Evolutionary conservation across 2,797 vertebrate species (phyloP), one percentile per base, ranked within the genome.

Genomic region (Sebastes miniatus): DNA sequence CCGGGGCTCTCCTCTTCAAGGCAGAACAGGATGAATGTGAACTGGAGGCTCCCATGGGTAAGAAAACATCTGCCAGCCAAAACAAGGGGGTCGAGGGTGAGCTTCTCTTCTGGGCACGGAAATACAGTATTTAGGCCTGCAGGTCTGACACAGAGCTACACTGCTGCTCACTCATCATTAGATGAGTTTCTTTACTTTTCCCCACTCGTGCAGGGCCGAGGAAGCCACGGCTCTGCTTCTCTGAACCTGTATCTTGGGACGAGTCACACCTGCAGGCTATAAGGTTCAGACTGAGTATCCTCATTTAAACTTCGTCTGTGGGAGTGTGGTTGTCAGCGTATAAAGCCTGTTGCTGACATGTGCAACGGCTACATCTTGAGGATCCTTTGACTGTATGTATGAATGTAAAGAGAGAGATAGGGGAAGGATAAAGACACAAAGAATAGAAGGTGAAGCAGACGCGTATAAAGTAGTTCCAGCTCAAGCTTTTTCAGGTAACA

Each of bases 1-100:
- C 79, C 0, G 67, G 80, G 72, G 62, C 81, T 86, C 73, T 87
- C 27, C 77, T 91, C 77, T 89, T 67, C 22, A 27, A 83, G 80
- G 87, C 78, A 76, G 69, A 86, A 62, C 73, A 83, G 79, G 80
- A 88, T 81, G 73, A 89, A 90, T 81, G 83, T 85, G 77, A 87
- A 86, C 70, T 27, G 11, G 86, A 84, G 63, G 71, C 54, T 85
- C 89, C 83, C 84, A 10, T 61, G 88, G 86, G 89, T 73, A 72
- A 32, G 65, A 73, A 90, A 90, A 93, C 90, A 91, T 92, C 91
- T 92, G 89, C 81, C 81, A 88, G 89, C 85, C 83, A 83, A 87
- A 93, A 87, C 84, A 88, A 67, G 32, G 16, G 32, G 58, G 65
- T 9, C 32, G 59, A 8, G 59, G 63, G 11, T 7, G 77, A 67